Percentiles rank a stretch among this genome's conserved stretches.
Evolutionary conservation across 2,797 vertebrate species (phyloP).

Genomic region (Cyclopterus lumpus): DNA sequence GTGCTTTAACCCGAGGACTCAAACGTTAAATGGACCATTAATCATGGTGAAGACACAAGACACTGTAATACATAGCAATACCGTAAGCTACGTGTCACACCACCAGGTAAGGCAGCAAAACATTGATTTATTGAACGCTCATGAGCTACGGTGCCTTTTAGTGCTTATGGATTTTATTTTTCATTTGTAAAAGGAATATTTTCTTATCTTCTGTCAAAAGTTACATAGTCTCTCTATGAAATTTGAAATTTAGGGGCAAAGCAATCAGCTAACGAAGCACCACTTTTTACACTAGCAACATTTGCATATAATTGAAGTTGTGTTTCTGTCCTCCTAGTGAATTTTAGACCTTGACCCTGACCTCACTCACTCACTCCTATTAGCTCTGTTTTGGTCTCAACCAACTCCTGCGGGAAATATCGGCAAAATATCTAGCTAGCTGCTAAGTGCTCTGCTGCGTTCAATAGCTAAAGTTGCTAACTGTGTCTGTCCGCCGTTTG

Average conservation of each 20-base stretch:
- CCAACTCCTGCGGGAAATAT: not conserved
- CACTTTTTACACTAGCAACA: not conserved
- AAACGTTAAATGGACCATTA: not conserved
- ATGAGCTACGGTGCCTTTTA: not conserved
- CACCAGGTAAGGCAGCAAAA: not conserved
- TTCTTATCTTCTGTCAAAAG: not conserved
- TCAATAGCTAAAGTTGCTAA: not conserved
- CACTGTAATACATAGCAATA: not conserved
- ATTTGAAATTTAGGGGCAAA: not conserved
- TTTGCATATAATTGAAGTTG: not conserved
- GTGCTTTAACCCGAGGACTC: not conserved
- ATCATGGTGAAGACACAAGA: not conserved
- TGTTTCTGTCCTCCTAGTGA: not conserved
- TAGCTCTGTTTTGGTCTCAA: not conserved
- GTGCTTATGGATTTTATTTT: not conserved
- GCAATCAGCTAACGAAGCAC: not conserved
- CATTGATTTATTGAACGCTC: not conserved
- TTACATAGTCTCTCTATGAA: not conserved
- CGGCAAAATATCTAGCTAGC: not conserved
- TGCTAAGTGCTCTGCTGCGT: not conserved
- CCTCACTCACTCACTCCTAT: not conserved
- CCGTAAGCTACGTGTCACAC: not conserved
- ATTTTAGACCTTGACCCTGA: not conserved
- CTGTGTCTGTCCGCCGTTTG: too few species aligned
- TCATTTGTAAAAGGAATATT: not conserved